Base-by-base conservation (phyloP, 2,113 vertebrate genomes). In the Carlito syrichta region DNA sequence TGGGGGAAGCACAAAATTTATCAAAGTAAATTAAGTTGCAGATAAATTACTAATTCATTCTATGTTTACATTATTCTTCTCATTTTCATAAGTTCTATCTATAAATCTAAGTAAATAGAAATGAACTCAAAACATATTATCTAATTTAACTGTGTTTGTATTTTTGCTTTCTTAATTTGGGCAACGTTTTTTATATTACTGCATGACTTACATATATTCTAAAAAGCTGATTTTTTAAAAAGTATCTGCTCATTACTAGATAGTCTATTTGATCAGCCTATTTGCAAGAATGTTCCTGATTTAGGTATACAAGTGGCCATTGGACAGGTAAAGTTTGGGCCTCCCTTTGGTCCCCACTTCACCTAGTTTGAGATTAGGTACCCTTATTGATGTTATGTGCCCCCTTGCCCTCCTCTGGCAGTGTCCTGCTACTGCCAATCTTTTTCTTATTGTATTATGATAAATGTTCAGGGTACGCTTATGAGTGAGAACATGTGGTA, bases 151-250 rank as follows among this genome's bases (percentile, higher is more conserved):
- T 91, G 48, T 77, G 71, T 79, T 86, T 86, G 89, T 86, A 77
- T n/a, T 83, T 62, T 97, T 63, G 73, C 73, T 86, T 86, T 95
- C 86, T 71, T 92, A 79, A 66, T 73, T 63, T 35, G 56, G 63
- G 43, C 25, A 83, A 69, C 87, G 58, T 56, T 95, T 96, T n/a
- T 91, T 76, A 16, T 71, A 92, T 92, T 90, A 83, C 30, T 79
- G 14, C 10, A 40, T 20, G 2, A 84, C 88, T n/a, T 94, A 48
- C 69, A 50, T 87, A 78, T 71, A 92, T 88, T 94, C 95, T 73
- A 73, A 94, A 74, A 81, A 38, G 77, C 69, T 92, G 60, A 90
- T 89, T n/a, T n/a, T n/a, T n/a, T n/a, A 83, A 91, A 91, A 94
- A 87, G 5, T 58, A 62, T 89, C 78, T 52, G 66, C 79, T 71